These are phyloP conservation scores for Poeciliopsis gracilis DNA, from an alignment of 2,797 vertebrate genomes.

Conservation along the genomic window DNA sequence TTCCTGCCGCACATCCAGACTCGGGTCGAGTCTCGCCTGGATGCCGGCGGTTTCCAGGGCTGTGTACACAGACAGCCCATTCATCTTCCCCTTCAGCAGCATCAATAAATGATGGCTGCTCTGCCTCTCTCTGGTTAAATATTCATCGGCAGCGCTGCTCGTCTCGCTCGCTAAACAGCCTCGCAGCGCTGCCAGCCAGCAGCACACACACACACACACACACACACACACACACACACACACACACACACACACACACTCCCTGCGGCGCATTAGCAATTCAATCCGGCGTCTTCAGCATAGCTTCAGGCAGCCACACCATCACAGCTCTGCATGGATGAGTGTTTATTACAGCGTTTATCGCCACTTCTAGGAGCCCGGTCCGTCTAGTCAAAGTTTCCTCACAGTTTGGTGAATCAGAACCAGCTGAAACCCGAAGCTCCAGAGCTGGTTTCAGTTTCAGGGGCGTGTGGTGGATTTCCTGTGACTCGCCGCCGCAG, in stretches of 20 bases:
- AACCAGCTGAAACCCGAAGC: neutral
- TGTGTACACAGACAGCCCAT: constrained; percentile 49
- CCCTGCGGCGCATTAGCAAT: constrained; percentile 47
- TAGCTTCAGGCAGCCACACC: constrained; percentile 25
- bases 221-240: neutral
- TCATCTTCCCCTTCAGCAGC: constrained; percentile 60
- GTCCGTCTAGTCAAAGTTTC: neutral
- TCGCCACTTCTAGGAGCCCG: constrained; percentile 13
- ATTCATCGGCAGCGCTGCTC: constrained; percentile 58
- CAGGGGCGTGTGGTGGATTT: neutral
- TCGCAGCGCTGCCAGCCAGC: constrained; percentile 21
- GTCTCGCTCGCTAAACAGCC: constrained; percentile 60
- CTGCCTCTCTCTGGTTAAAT: constrained; percentile 58
- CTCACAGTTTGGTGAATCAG: constrained; percentile 3
- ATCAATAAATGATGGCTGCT: constrained; percentile 67
- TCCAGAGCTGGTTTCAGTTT: neutral
- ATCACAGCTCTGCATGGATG: constrained; percentile 10
- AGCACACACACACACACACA: neutral
- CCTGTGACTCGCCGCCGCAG: neutral
- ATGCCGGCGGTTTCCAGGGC: constrained; percentile 31
- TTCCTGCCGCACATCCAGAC: constrained; percentile 8
- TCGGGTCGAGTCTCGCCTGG: neutral
- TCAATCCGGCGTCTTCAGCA: constrained; percentile 38
- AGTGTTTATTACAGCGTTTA: constrained; percentile 17
- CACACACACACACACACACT: neutral